Evolutionary conservation across 92 coral and sea anemone species (phyloP).

Genomic region (Parazoanthus swiftii): DNA sequence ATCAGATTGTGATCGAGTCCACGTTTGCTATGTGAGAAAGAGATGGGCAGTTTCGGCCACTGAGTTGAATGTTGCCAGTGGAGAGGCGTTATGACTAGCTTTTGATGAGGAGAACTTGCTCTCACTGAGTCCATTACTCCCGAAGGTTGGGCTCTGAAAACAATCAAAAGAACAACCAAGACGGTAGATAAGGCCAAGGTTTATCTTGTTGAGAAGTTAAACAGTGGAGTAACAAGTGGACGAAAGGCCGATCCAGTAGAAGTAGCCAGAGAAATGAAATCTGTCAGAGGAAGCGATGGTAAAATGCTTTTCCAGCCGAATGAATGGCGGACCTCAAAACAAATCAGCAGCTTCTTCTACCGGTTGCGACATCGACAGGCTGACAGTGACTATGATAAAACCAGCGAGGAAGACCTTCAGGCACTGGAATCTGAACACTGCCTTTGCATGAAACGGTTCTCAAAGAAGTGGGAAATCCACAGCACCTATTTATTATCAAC

Average conservation of each 20-base stretch:
- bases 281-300: conserved; percentile 31
- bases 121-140: background rate
- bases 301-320: conserved; percentile 42
- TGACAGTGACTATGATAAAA: conserved; percentile 30
- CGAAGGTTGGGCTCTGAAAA: conserved; percentile 56
- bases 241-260: conserved; percentile 47
- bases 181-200: conserved; percentile 40
- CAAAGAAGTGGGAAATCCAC: conserved; percentile 46
- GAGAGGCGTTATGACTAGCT: conserved; percentile 29
- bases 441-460: conserved; percentile 48
- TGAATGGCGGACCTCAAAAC: conserved; percentile 56
- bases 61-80: conserved; percentile 44
- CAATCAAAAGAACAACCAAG: conserved; percentile 31
- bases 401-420: conserved; percentile 49
- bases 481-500: conserved; percentile 44
- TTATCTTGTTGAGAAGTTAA: conserved; percentile 43
- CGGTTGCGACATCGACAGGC: conserved; percentile 44
- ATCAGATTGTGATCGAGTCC: conserved; percentile 29
- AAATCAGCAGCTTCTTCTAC: conserved; percentile 56
- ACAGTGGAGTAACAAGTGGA: conserved; percentile 45
- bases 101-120: conserved; percentile 39
- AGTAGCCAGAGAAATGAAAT: conserved; percentile 54
- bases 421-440: conserved; percentile 47
- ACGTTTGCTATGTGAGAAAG: conserved; percentile 28
- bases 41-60: conserved; percentile 32